Evolutionary conservation across 2,888 invertebrate genomes (phyloP), one percentile per base, ranked within the genome.

Genomic region (Drosophila austrosaltans): DNA sequence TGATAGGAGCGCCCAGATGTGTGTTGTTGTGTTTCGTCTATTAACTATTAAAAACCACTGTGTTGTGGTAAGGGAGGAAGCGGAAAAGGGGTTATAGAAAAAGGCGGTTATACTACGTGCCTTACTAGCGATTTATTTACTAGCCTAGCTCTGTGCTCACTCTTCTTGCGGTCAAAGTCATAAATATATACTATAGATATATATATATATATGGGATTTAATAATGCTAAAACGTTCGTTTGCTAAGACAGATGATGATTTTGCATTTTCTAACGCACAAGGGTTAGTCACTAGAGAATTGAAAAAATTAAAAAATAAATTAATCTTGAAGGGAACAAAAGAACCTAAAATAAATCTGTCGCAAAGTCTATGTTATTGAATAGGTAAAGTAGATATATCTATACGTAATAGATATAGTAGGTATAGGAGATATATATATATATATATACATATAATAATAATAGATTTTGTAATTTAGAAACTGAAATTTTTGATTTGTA

Each of bases 181-280:
- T 67, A 73, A 62, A 60, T 63, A 63, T 56, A 30, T 63, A 73
- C 66, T 16, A 16, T 16, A 16, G 16, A 16, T 16, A 16, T 16
- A 16, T 16, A 16, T 16, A 16, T 58, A 61, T 28, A 48, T 66
- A 10, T 8, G 36, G 6, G 57, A 59, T 76, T 83, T 66, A 78
- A 78, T 74, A 86, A 70, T 66, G 57, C 70, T 60, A 76, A 78
- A 81, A 67, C 25, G 72, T 61, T 65, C 39, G 71, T 62, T 36
- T 54, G 54, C 54, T 54, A 70, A 65, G 30, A 20, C n/a, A 36
- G 2, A n/a, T 7, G 25, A 22, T 48, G 48, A 48, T 25, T 48
- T 48, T 12, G 25, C 48, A 48, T 48, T 48, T 48, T 25, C 25
- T 12, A 48, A 10, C 10, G 10, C 48, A 48, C 16, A 5, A 48